Evolutionary conservation across 64 coral and sea anemone genomes (phyloP).

Genomic region (Stichodactyla helianthus): DNA sequence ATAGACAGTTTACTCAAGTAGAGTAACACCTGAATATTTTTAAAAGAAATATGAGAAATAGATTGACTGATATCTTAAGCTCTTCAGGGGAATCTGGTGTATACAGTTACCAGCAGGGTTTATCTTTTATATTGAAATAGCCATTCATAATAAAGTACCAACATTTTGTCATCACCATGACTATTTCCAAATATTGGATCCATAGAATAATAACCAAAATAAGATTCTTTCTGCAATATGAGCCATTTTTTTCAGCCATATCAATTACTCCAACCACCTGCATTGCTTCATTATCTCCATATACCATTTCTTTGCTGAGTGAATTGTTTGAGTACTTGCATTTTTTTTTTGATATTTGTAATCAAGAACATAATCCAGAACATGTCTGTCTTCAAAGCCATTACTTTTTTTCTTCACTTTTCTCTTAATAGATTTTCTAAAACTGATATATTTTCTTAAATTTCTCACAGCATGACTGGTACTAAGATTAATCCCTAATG

Average conservation of each 20-base stretch:
- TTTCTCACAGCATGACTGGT: too few species aligned
- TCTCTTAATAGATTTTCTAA: too few species aligned
- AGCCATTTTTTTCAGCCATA: neutral
- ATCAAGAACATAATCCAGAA: neutral
- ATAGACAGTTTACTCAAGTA: too few species aligned
- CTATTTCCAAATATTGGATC: neutral
- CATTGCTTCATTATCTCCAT: neutral
- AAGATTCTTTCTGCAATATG: neutral
- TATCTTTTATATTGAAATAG: neutral
- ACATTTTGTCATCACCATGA: neutral
- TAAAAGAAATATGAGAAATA: too few species aligned
- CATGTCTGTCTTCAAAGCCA: too few species aligned
- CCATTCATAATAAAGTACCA: neutral
- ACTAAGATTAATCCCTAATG: too few species aligned
- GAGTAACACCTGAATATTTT: too few species aligned
- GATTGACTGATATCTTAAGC: neutral
- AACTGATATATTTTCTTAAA: too few species aligned
- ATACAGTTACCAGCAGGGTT: neutral
- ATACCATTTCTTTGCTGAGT: neutral
- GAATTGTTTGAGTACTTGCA: neutral
- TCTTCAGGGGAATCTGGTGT: conserved; percentile 1
- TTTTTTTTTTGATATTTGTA: neutral
- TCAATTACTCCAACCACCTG: neutral
- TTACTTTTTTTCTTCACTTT: too few species aligned
- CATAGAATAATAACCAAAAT: neutral